Evolutionary conservation across 2,888 invertebrate genomes (phyloP), one percentile per base, ranked within the genome.

Genomic region (Pterostichus niger): DNA sequence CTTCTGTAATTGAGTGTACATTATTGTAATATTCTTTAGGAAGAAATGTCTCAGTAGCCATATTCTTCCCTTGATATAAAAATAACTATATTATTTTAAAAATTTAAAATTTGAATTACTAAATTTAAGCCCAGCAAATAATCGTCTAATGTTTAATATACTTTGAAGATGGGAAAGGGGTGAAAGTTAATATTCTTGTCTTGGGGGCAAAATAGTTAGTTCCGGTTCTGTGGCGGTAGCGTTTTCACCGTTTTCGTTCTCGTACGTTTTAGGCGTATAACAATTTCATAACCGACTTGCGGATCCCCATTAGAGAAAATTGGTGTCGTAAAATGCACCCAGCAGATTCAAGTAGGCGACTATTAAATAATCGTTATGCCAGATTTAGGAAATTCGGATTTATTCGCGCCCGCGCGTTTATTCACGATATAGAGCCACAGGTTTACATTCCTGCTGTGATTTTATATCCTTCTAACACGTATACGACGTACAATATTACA

Each of bases 361-460:
- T 75, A 52, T 75, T 75, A 75, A 75, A 75, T 75, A 75, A 75
- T 52, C 75, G 75, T 75, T 75, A 75, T 33, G 11, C 52, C 75
- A 75, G 75, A 75, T 75, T 75, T 75, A 75, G 15, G 40, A 75
- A 75, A 75, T 75, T 52, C 33, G 40, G 75, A 75, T 75, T 75
- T 75, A 75, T 75, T 71, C 68, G 2, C 40, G 17, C 44, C 15
- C n/a, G 13, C n/a, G 11, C 10, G 35, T 13, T 56, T 64, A 64
- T n/a, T 64, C 64, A 49, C 49, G n/a, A 13, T 13, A 59, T 24
- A 59, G 59, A 24, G 64, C 33, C 64, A 64, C 64, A 40, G 64
- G 35, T 64, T 64, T 64, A 64, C n/a, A n/a, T 11, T 33, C 33
- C 11, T 9, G 64, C 64, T 24, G 6, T 59, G 33, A 35, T 64